Base-by-base conservation (phyloP, 1,140 invertebrate species). In the Drepana arcuata region DNA sequence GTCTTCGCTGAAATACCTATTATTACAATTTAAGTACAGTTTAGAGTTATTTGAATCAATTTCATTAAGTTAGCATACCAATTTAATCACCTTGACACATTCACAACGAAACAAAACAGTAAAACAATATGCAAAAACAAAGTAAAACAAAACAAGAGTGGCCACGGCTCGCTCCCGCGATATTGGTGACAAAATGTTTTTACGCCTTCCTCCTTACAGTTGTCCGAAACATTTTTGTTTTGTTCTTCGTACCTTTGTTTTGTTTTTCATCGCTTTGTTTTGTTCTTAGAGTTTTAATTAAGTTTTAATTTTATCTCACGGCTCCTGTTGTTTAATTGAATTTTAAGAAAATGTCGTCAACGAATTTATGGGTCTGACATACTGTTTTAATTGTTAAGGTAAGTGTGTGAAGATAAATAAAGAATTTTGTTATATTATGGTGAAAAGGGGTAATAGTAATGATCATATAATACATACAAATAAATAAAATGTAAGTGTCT, bases 161-260 rank as follows among this genome's bases (percentile, higher is more conserved):
- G 24, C 24, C 64, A 63, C 67, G 64, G 66, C 42, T 34, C 43
- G 34, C 44, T 45, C 7, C 44, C 43, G 38, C 43, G 52, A 55
- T 55, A 58, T 62, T 52, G 53, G 56, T 73, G 69, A 73, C 69
- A 73, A 70, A 73, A 65, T 60, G 61, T 61, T 73, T 72, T 70
- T 69, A 73, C 65, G 63, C 69, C 66, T 59, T 33, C 29, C 9
- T n/a, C 40, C 45, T 28, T 28, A 33, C 10, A 35, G 24, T 42
- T 34, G 27, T 35, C 31, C 24, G 12, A 41, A 14, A 32, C 33
- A 21, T 11, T 47, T 42, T 53, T 55, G 44, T 54, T 51, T 42
- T 35, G 40, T 34, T 18, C 21, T 26, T 26, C 10, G 2, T 26
- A 26, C n/a, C n/a, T 7, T 34, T 41, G 37, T 41, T 41, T 38